phyloP scores from a whole-genome alignment of 2,888 invertebrate genomes.

The Geophilus truncorum region DNA sequence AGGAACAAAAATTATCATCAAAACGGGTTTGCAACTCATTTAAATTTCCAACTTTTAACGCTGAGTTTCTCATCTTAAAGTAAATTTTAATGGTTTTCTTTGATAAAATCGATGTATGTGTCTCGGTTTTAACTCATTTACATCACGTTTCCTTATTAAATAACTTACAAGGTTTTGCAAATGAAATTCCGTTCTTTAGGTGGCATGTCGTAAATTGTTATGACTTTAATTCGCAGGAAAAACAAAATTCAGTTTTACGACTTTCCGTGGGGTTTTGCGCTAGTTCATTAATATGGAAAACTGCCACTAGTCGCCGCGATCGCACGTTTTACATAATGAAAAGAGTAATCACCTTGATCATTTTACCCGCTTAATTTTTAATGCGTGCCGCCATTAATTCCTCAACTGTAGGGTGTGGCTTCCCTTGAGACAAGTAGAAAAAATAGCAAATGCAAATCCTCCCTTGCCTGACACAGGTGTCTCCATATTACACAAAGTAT shows the following conservation, averaged over 20 bases:
- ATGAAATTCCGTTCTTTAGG: background rate
- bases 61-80: background rate
- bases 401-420: background rate
- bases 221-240: background rate
- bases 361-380: conserved; percentile 7
- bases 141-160: conserved; percentile 3
- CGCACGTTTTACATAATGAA: conserved; percentile 2
- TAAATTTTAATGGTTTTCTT: too few relatives aligned
- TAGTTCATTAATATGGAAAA: background rate
- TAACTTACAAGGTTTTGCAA: background rate
- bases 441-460: background rate
- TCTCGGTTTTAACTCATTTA: background rate
- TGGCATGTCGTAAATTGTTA: background rate
- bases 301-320: background rate
- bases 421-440: background rate
- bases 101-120: background rate
- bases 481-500: conserved; percentile 20
- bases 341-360: conserved; percentile 20
- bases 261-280: background rate
- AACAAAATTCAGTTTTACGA: conserved; percentile 1
- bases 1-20: background rate
- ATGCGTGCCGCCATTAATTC: conserved; percentile 1
- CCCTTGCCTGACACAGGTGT: conserved; percentile 5
- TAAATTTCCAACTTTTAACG: background rate
- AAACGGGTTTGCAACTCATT: background rate